Percentiles rank a stretch among this genome's conserved stretches.
Evolutionary conservation across 2,113 vertebrate genomes (phyloP).

Genomic region (Sebastes schlegelii): DNA sequence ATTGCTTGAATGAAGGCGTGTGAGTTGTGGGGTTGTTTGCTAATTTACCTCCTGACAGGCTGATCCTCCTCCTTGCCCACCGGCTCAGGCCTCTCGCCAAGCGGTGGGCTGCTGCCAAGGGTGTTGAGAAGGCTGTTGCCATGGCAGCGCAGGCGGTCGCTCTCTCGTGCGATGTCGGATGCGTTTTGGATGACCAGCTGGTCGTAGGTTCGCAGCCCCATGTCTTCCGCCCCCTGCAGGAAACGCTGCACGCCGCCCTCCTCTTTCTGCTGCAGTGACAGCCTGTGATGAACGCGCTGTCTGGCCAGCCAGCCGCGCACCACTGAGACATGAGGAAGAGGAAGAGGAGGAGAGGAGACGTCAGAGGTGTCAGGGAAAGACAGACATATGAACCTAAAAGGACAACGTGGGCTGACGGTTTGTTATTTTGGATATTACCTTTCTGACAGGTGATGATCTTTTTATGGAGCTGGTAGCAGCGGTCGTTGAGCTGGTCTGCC

Average conservation of each 20-base stretch:
- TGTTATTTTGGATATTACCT: conserved; percentile 83
- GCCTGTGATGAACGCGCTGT: conserved; percentile 81
- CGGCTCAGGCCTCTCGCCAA: conserved; percentile 86
- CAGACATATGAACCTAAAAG: not conserved
- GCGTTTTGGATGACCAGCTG: conserved; percentile 95
- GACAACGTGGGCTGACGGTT: not conserved
- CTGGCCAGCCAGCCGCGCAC: conserved; percentile 92
- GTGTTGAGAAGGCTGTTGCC: conserved; percentile 60
- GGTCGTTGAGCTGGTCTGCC: conserved; percentile 92
- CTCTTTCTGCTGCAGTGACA: conserved; percentile 85
- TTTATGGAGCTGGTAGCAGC: conserved; percentile 91
- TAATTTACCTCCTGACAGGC: conserved; percentile 85
- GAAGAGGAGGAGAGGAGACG: conserved; percentile 18
- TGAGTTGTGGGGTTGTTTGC: not conserved
- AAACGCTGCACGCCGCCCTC: conserved; percentile 87
- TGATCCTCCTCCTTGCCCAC: conserved; percentile 87
- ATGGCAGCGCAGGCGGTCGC: conserved; percentile 88
- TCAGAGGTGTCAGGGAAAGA: not conserved
- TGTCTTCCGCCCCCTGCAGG: conserved; percentile 90
- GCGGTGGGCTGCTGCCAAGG: conserved; percentile 74
- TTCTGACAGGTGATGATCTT: conserved; percentile 96
- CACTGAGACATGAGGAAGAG: conserved; percentile 77
- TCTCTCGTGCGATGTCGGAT: conserved; percentile 92
- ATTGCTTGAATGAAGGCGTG: not conserved
- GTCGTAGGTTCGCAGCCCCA: conserved; percentile 90